These are phyloP conservation scores for Gonatopus flavifemur DNA, from an alignment of 1,140 invertebrate genomes.

Conservation along the genomic window DNA sequence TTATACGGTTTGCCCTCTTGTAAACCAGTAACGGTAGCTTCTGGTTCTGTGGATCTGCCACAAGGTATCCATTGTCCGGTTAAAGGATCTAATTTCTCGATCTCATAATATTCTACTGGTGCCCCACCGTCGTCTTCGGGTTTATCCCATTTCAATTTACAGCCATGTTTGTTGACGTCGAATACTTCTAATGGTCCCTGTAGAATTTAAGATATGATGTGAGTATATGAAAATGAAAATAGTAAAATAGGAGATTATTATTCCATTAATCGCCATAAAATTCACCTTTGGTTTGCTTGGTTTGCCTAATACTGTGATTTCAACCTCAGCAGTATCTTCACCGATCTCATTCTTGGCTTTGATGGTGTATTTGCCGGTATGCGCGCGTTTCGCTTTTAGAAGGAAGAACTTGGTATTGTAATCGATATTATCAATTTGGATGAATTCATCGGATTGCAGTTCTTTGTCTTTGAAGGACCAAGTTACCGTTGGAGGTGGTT, in stretches of 20 bases:
- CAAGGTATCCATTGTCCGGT: conserved; percentile 92
- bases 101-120: conserved; percentile 94
- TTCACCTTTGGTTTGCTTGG: conserved; percentile 53
- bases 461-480: conserved; percentile 87
- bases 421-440: conserved; percentile 82
- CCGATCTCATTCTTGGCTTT: conserved; percentile 92
- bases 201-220: too few relatives aligned
- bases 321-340: conserved; percentile 89
- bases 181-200: conserved; percentile 87
- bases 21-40: conserved; percentile 82
- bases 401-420: conserved; percentile 91
- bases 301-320: conserved; percentile 80
- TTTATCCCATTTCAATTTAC: conserved; percentile 92
- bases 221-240: too few relatives aligned
- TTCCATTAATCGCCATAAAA: too few relatives aligned
- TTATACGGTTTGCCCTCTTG: conserved; percentile 97
- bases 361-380: conserved; percentile 91
- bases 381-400: conserved; percentile 74
- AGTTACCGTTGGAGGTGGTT: conserved; percentile 88
- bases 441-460: conserved; percentile 65
- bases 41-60: conserved; percentile 75
- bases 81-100: conserved; percentile 94
- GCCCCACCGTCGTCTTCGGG: conserved; percentile 90
- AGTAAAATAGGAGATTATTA: too few relatives aligned
- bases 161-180: conserved; percentile 91